These are phyloP conservation scores for Tuberolachnus salignus DNA, from an alignment of 2,888 invertebrate species.

Conservation along the genomic window DNA sequence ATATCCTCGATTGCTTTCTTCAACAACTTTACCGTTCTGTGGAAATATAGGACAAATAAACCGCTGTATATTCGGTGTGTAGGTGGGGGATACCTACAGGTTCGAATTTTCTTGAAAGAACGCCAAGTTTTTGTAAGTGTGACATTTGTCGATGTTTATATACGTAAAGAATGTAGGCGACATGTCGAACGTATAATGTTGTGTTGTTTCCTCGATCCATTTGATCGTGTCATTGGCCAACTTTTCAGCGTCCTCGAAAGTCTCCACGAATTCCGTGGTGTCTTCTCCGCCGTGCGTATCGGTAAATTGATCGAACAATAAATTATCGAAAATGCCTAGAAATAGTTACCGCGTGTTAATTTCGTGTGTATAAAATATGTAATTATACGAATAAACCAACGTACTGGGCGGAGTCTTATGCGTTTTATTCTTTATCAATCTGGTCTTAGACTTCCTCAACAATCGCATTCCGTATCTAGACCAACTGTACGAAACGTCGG, in stretches of 20 bases:
- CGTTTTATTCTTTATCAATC: neutral
- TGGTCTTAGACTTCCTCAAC: constrained; percentile 5
- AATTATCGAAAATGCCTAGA: neutral
- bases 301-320: neutral
- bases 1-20: constrained; percentile 14
- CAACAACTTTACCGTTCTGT: constrained; percentile 5
- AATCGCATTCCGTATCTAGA: constrained; percentile 1
- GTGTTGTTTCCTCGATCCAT: neutral
- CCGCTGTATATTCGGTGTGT: too few species aligned
- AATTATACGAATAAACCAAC: neutral
- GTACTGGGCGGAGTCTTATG: neutral
- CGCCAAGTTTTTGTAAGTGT: neutral
- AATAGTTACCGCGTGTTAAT: neutral
- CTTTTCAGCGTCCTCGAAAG: neutral
- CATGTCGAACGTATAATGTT: constrained; percentile 7
- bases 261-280: neutral
- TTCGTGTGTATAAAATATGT: neutral
- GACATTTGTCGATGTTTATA: neutral
- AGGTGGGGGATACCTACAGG: neutral
- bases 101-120: constrained; percentile 5
- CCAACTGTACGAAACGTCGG: constrained; percentile 7
- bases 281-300: neutral
- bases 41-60: neutral
- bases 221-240: neutral
- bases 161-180: neutral